Evolutionary conservation across 1,140 invertebrate genomes (phyloP).

Genomic region (Ectropis grisescens): DNA sequence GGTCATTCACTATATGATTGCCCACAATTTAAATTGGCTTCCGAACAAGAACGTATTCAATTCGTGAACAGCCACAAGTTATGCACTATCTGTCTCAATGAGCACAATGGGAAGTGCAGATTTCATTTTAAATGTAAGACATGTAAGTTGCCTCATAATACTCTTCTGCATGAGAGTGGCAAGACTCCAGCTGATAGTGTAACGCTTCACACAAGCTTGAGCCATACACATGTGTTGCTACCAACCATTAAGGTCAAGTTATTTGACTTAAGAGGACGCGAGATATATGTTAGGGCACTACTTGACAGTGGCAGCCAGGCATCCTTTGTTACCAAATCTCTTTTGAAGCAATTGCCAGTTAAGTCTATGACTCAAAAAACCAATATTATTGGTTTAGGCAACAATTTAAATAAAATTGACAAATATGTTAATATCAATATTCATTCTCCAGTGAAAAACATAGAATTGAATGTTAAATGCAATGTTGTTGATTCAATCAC

Average conservation of each 20-base stretch:
- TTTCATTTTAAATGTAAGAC: conserved; percentile 9
- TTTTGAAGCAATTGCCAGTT: conserved; percentile 5
- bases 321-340: conserved; percentile 9
- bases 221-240: conserved; percentile 5
- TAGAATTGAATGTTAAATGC: conserved; percentile 6
- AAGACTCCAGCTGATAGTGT: too few species aligned
- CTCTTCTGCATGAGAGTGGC: conserved; percentile 2
- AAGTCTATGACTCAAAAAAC: not conserved
- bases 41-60: not conserved
- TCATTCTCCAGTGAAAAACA: conserved; percentile 3
- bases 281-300: conserved; percentile 11
- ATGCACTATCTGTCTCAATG: conserved; percentile 8
- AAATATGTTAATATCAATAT: conserved; percentile 7
- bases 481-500: conserved; percentile 11
- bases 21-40: conserved; percentile 4
- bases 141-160: conserved; percentile 7
- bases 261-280: conserved; percentile 1
- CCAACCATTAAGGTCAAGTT: conserved; percentile 7
- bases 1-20: conserved; percentile 3
- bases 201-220: too few species aligned
- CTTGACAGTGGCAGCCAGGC: conserved; percentile 16
- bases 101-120: conserved; percentile 5
- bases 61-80: conserved; percentile 3
- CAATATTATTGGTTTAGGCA: conserved; percentile 15
- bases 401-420: conserved; percentile 11